Percentiles rank a stretch among this genome's conserved stretches.
These are phyloP conservation scores for Lithophane ornitopus DNA, from an alignment of 2,888 invertebrate genomes.

Conservation along the genomic window DNA sequence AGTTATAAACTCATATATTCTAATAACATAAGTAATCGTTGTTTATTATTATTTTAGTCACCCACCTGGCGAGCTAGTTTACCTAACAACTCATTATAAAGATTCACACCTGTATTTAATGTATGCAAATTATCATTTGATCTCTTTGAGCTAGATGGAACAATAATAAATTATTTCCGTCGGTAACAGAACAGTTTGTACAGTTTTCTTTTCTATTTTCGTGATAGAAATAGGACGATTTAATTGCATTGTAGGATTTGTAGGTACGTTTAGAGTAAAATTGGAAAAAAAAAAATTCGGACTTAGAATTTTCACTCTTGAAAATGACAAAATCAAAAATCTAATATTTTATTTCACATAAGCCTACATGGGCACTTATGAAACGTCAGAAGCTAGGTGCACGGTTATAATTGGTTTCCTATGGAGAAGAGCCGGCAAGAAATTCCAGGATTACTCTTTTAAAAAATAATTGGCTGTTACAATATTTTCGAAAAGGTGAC, in stretches of 20 bases:
- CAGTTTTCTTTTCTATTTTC: not conserved
- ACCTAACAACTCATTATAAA: not conserved
- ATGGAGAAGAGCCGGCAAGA: too few species aligned
- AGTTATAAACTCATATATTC: not conserved
- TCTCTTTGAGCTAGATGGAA: constrained; percentile 8
- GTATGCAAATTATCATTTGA: constrained; percentile 33
- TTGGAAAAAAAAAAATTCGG: too few species aligned
- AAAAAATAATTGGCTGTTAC: too few species aligned
- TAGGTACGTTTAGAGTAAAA: too few species aligned
- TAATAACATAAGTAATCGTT: not conserved
- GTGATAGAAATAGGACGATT: not conserved
- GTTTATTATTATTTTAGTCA: constrained; percentile 20
- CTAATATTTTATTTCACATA: too few species aligned
- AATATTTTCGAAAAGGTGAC: not conserved
- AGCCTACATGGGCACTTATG: too few species aligned
- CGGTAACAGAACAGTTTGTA: not conserved
- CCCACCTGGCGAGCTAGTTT: constrained; percentile 8
- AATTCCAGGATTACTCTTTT: too few species aligned
- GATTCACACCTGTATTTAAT: constrained; percentile 39
- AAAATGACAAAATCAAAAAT: too few species aligned
- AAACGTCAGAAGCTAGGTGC: too few species aligned
- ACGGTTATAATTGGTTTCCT: too few species aligned
- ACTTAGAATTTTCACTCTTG: too few species aligned
- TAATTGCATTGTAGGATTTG: not conserved
- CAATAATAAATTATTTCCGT: constrained; percentile 7